A percentile compares a stretch with the other conserved stretches of the same genome.
phyloP scores from a whole-genome alignment of 64 coral and sea anemone genomes.

The Montipora foliosa region DNA sequence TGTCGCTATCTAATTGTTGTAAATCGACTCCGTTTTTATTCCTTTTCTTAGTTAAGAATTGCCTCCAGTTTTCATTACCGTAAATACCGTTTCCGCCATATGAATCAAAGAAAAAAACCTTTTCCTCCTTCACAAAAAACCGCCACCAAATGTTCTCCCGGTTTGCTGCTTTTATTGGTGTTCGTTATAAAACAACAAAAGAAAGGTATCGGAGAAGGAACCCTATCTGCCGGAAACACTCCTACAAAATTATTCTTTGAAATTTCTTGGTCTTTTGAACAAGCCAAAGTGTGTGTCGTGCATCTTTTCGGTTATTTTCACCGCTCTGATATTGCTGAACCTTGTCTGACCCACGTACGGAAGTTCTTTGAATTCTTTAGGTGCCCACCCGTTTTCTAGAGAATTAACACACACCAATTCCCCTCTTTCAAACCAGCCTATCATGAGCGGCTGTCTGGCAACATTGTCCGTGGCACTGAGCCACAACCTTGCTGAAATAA shows the following conservation, averaged over 20 bases:
- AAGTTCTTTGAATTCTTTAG: too few relatives aligned
- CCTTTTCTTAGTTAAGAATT: neutral
- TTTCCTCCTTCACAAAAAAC: neutral
- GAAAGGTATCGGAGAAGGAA: neutral
- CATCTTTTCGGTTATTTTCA: neutral
- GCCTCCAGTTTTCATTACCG: neutral
- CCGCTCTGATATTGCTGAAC: too few relatives aligned
- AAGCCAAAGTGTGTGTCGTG: neutral
- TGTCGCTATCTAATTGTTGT: neutral
- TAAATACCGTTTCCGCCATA: neutral
- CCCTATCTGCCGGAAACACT: neutral
- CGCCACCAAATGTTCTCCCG: neutral
- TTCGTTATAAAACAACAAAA: neutral
- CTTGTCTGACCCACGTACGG: too few relatives aligned
- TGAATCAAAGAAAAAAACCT: neutral
- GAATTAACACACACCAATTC: too few relatives aligned
- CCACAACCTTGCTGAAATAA: too few relatives aligned
- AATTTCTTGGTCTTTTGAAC: neutral
- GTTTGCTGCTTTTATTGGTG: neutral
- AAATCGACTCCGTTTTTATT: neutral
- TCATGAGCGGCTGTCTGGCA: too few relatives aligned
- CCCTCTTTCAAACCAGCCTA: too few relatives aligned
- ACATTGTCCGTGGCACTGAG: too few relatives aligned
- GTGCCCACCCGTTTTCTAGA: too few relatives aligned
- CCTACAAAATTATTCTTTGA: neutral